Base-by-base conservation (phyloP, 2,113 vertebrate species). In the Cnemophilus loriae region DNA sequence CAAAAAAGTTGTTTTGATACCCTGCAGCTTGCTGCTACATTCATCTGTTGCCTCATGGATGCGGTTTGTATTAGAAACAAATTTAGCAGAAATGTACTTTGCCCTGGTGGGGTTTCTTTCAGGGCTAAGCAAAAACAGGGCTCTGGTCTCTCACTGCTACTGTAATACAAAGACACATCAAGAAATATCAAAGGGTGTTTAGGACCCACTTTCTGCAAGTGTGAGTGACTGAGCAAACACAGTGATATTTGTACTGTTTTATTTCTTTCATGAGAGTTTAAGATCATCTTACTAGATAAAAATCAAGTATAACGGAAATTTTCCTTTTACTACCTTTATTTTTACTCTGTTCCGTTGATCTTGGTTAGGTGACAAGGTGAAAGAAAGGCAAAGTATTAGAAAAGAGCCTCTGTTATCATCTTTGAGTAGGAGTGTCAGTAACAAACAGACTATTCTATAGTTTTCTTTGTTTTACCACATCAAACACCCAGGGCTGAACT, bases 211-310 rank as follows among this genome's bases (percentile, higher is more conserved):
- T 81, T 81, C 69, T 75, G 14, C 49, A 70, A 30, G 70, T 70
- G 46, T n/a, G 50, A 93, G 37, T 90, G 56, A 89, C 84, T 87
- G 73, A 91, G 77, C 65, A 90, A 96, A 91, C 52, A 89, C 55
- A 50, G 22, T 55, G n/a, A 56, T 96, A 92, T 90, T 84, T 92
- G 64, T 86, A 74, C 56, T 63, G 49, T 4, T 90, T 68, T 60
- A 60, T 63, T 70, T 92, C 77, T 79, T 53, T 55, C 26, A 20
- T 63, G 18, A 73, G 60, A 67, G n/a, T 77, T 85, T 69, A 86
- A 90, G 91, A 86, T 70, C 55, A 33, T 63, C 88, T 79, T 65
- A 57, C 42, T 69, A 90, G 85, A 93, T 86, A 96, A 93, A 97
- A 95, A 80, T 69, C 59, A 94, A 90, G 26, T 41, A 82, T 73